phyloP scores from a whole-genome alignment of 2,113 vertebrate genomes.

The Sula dactylatra region DNA sequence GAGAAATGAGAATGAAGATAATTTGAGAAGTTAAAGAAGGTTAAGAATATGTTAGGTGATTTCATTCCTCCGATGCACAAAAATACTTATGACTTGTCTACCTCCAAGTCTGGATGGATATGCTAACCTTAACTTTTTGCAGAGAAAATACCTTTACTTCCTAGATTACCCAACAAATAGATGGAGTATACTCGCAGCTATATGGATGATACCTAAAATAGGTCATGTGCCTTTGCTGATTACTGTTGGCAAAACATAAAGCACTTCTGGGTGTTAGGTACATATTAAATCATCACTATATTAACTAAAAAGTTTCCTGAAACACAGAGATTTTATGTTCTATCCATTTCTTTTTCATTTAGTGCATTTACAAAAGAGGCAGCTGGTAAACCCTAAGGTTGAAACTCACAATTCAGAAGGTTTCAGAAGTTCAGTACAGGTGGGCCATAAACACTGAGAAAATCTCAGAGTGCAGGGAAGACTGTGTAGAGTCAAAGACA shows the following conservation, averaged over 20 bases:
- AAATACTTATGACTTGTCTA: not conserved
- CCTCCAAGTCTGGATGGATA: not conserved
- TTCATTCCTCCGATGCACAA: not conserved
- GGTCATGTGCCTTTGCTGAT: not conserved
- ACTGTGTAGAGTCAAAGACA: not conserved
- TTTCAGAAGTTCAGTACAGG: not conserved
- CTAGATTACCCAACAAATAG: not conserved
- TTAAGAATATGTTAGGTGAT: not conserved
- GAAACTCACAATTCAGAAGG: not conserved
- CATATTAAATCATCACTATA: not conserved
- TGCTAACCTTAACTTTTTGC: not conserved
- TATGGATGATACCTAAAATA: not conserved
- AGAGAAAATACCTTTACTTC: not conserved
- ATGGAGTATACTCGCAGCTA: not conserved
- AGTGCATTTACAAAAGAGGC: not conserved
- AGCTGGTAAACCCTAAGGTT: not conserved
- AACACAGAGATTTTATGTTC: not conserved
- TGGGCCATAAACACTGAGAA: not conserved
- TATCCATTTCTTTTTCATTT: not conserved
- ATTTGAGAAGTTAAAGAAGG: not conserved
- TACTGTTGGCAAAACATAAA: not conserved
- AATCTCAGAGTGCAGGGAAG: not conserved
- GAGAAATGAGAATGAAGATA: not conserved
- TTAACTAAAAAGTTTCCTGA: not conserved
- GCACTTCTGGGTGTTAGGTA: not conserved